Evolutionary conservation across 2,888 invertebrate genomes (phyloP), one percentile per base, ranked within the genome.

Genomic region (Andrena trimmerana): DNA sequence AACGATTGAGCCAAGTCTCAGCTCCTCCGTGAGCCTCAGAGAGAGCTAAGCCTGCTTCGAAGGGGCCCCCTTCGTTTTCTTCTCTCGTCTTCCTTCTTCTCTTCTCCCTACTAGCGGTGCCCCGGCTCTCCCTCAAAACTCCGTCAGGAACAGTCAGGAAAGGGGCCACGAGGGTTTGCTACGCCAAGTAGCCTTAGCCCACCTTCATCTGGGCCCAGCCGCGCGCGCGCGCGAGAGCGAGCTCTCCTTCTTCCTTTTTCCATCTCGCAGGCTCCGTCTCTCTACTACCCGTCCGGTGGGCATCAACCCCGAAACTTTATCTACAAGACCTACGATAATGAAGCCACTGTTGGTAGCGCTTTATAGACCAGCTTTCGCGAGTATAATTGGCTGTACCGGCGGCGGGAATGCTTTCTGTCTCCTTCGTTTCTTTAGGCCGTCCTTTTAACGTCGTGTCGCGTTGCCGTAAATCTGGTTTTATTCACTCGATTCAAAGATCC

Each of bases 311-410:
- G 70, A 75, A 82, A 78, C 33, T 67, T 66, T 72, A 63, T 73
- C 59, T 42, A 20, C 54, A 29, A 63, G 65, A 77, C 52, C 48
- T 66, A 74, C 52, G 68, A 73, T 93, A 93, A 93, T 93, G 93
- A 93, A 93, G 92, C 92, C 93, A 92, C 93, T 90, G 42, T 5
- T 16, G 68, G 65, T 27, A 59, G 36, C 65, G 50, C 65, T 59
- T 57, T 48, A 42, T 27, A 66, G 74, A n/a, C n/a, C 70, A 31
- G n/a, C 74, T 48, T 50, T 68, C 59, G 68, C 66, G 76, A 50
- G 13, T 36, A 29, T 71, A 70, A 80, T 78, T 78, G 52, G 66
- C 10, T 48, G 24, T 20, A 48, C 50, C 71, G 13, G n/a, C 7
- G 54, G 57, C 7, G 1, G 29, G 8, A 10, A 8, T 13, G 8